Percentiles rank a stretch among this genome's conserved stretches.
Conservation (phyloP, 2,888 invertebrate species). For the Ochropleura leucogaster region DNA sequence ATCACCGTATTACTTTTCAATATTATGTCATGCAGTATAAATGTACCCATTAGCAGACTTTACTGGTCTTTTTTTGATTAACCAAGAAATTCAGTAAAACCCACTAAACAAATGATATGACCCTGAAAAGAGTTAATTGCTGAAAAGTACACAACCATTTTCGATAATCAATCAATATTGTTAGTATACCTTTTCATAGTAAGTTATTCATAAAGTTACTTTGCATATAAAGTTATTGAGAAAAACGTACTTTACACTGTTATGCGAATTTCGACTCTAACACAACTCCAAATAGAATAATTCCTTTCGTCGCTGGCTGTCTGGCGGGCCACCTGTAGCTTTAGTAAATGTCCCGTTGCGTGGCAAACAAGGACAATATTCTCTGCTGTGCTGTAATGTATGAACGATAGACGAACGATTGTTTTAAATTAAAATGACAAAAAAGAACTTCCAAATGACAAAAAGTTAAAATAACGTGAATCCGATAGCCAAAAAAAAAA, state of each 20-base stretch:
- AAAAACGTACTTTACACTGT: conserved; percentile 51
- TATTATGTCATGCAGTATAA: conserved; percentile 43
- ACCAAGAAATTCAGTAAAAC: conserved; percentile 22
- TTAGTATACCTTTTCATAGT: conserved; percentile 23
- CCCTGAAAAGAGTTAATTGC: conserved; percentile 13
- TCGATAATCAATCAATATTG: conserved; percentile 7
- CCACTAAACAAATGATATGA: conserved; percentile 21
- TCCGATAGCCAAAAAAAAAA: background rate
- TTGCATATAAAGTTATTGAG: conserved; percentile 38
- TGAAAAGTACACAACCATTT: background rate
- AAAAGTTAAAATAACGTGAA: conserved; percentile 15
- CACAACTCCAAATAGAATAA: conserved; percentile 45
- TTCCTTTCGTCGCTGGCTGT: conserved; percentile 42
- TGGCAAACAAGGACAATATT: conserved; percentile 16
- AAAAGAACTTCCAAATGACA: conserved; percentile 9
- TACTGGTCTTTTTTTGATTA: background rate
- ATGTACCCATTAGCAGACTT: conserved; percentile 29
- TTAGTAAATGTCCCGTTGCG: conserved; percentile 31
- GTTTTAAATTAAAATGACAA: conserved; percentile 38
- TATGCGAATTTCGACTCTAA: conserved; percentile 45
- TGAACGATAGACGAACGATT: conserved; percentile 39
- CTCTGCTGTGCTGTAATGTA: conserved; percentile 46
- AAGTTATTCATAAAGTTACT: conserved; percentile 29
- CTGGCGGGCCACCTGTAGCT: conserved; percentile 46
- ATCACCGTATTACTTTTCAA: conserved; percentile 22